Evolutionary conservation across 2,113 vertebrate species (phyloP).

Genomic region (Ictidomys tridecemlineatus): DNA sequence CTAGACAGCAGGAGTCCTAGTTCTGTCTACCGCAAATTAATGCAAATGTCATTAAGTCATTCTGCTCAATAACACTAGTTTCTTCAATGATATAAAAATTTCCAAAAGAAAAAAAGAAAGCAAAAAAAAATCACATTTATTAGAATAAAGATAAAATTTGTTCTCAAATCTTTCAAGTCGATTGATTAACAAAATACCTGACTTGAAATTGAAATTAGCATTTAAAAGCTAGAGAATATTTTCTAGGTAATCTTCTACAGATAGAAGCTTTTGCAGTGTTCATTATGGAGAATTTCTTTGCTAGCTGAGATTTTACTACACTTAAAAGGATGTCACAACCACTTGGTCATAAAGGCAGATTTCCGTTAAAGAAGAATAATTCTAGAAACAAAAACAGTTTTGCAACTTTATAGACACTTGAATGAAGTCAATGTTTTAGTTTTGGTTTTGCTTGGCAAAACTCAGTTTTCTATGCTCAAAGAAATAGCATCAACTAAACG

Average conservation of each 20-base stretch:
- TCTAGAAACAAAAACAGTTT: neutral
- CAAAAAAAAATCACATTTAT: neutral
- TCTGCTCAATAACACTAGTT: neutral
- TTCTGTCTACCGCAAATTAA: neutral
- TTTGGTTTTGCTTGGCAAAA: neutral
- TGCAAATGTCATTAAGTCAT: neutral
- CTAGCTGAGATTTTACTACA: neutral
- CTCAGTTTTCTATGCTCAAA: constrained; percentile 26
- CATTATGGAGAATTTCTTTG: neutral
- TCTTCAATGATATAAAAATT: neutral
- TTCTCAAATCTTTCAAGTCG: neutral
- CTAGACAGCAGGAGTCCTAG: neutral
- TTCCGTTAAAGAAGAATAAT: neutral
- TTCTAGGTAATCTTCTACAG: neutral
- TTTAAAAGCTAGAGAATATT: neutral
- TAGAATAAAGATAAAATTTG: neutral
- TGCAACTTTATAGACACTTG: neutral
- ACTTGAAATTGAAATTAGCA: neutral
- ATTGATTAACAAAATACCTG: neutral
- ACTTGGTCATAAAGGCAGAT: neutral
- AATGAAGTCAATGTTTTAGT: neutral
- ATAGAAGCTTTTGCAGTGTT: neutral
- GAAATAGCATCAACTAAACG: neutral
- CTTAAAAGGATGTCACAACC: neutral
- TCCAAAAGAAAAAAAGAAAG: neutral